Percentiles rank a stretch among this genome's conserved stretches.
Evolutionary conservation across 2,888 invertebrate genomes (phyloP).

Genomic region (Neuroscelio doddi): DNA sequence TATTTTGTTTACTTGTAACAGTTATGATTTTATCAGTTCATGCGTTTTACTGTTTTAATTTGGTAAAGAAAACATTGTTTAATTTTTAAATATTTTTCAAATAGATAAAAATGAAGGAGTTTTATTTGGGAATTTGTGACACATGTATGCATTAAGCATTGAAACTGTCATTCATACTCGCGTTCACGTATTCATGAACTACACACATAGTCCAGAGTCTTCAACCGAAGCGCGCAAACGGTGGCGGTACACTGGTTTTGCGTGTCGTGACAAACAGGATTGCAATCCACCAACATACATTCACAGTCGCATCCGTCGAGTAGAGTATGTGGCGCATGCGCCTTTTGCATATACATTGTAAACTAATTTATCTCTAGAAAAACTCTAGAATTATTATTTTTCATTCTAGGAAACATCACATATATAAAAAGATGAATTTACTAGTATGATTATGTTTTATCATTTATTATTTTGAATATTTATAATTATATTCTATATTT

Average conservation of each 20-base stretch:
- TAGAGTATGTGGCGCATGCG: conserved; percentile 7
- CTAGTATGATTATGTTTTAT: too few species aligned
- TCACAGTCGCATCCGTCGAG: conserved; percentile 5
- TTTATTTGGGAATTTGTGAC: too few species aligned
- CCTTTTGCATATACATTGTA: background rate
- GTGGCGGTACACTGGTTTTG: conserved; percentile 23
- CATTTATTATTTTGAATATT: too few species aligned
- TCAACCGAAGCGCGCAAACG: conserved; percentile 42
- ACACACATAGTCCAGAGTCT: conserved; percentile 21
- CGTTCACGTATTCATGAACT: conserved; percentile 14
- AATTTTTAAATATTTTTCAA: too few species aligned
- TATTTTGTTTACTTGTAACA: too few species aligned
- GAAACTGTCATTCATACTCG: conserved; percentile 25
- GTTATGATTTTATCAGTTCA: too few species aligned
- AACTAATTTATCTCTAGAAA: background rate
- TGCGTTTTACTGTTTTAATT: too few species aligned
- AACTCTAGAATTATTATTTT: background rate
- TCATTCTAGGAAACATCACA: too few species aligned
- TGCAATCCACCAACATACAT: conserved; percentile 5
- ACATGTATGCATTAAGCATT: background rate
- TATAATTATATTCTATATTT: too few species aligned
- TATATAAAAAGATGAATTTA: too few species aligned
- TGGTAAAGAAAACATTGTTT: too few species aligned
- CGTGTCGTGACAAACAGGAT: conserved; percentile 2
- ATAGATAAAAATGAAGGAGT: too few species aligned